phyloP scores from a whole-genome alignment of 2,888 invertebrate species.

The Drosophila mayaguana region DNA sequence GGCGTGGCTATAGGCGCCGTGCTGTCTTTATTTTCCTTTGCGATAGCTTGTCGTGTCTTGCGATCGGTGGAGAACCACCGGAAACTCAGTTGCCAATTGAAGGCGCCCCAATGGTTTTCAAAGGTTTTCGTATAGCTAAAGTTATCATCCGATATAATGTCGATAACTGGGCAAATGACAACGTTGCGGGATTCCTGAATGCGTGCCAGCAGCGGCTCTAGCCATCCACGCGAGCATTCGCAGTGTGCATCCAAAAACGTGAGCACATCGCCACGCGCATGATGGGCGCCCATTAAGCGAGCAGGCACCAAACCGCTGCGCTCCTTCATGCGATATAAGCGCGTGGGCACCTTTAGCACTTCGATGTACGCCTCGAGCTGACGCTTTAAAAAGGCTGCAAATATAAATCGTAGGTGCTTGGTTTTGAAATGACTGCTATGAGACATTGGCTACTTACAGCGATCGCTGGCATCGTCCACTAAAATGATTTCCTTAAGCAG shows the following conservation, averaged over 20 bases:
- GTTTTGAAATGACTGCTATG: not conserved
- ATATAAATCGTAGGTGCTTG: not conserved
- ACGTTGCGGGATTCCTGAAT: slow-evolving; percentile 82
- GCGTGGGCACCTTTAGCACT: slow-evolving; percentile 88
- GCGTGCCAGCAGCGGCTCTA: slow-evolving; percentile 90
- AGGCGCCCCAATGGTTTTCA: slow-evolving; percentile 98
- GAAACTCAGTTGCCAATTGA: slow-evolving; percentile 98
- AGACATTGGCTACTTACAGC: slow-evolving; percentile 87
- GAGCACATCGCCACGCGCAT: slow-evolving; percentile 90
- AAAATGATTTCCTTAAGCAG: slow-evolving; percentile 93
- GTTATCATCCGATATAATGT: slow-evolving; percentile 97
- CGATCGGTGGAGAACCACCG: slow-evolving; percentile 82
- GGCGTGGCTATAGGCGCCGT: slow-evolving; percentile 92
- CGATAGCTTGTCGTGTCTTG: slow-evolving; percentile 36
- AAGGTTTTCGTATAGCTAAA: slow-evolving; percentile 96
- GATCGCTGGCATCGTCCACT: slow-evolving; percentile 95
- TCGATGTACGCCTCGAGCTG: slow-evolving; percentile 89
- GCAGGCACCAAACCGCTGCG: slow-evolving; percentile 93
- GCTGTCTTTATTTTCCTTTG: slow-evolving; percentile 85
- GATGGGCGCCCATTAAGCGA: slow-evolving; percentile 90
- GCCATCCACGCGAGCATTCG: slow-evolving; percentile 94
- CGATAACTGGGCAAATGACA: slow-evolving; percentile 90
- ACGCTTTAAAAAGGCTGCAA: slow-evolving; percentile 87
- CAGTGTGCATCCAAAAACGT: slow-evolving; percentile 99
- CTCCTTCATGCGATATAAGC: slow-evolving; percentile 88